These are phyloP conservation scores for Geodia barretti DNA, from an alignment of 37 sponge, comb jelly and placozoan species.

Conservation along the genomic window DNA sequence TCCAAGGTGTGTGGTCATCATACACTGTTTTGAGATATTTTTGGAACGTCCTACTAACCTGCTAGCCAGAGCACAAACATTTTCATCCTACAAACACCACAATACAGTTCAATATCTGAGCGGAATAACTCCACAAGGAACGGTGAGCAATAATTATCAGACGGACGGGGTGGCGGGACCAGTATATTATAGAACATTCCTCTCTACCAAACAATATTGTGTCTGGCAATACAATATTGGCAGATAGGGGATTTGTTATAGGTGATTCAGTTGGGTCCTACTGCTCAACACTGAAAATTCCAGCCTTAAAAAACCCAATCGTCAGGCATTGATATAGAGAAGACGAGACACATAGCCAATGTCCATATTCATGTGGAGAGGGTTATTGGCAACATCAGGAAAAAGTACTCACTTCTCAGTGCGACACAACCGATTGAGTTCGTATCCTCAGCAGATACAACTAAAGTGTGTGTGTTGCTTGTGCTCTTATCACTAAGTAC, in stretches of 20 bases:
- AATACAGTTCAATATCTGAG: conserved; percentile 47
- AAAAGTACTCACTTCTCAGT: no score
- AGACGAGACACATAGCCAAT: background rate
- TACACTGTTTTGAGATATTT: conserved; percentile 57
- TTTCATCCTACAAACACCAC: conserved; percentile 47
- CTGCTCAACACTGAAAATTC: conserved; percentile 9
- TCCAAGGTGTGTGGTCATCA: conserved; percentile 37
- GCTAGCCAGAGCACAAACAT: conserved; percentile 58
- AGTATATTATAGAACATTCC: conserved; percentile 20
- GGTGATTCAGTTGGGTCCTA: conserved; percentile 11
- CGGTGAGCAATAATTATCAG: no score
- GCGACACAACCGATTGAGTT: no score
- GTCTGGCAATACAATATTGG: conserved; percentile 31
- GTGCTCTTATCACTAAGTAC: no score
- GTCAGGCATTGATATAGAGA: conserved; percentile 6
- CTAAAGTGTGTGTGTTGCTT: no score
- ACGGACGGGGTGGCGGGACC: no score
- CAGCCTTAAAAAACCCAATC: conserved; percentile 50
- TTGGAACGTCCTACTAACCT: conserved; percentile 54
- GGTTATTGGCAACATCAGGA: no score
- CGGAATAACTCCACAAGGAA: conserved; percentile 63
- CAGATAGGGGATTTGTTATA: conserved; percentile 43
- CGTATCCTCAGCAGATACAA: no score
- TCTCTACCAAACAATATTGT: conserved; percentile 4
- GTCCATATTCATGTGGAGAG: background rate